A percentile compares a stretch with the other conserved stretches of the same genome.
phyloP scores from a whole-genome alignment of 2,888 invertebrate species.

The Eudasyphora cyanicolor region DNA sequence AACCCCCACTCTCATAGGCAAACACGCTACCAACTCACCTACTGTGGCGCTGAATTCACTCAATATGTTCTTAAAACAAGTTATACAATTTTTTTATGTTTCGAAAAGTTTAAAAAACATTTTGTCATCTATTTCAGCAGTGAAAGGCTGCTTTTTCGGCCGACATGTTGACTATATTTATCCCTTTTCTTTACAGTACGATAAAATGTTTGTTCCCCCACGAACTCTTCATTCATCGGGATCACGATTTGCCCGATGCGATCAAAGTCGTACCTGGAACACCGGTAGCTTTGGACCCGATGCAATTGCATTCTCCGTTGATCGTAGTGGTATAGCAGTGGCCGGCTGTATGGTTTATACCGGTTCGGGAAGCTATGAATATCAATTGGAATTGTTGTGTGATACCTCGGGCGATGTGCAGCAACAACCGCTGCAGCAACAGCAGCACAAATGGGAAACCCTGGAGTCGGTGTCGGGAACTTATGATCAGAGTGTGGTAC shows the following conservation, averaged over 20 bases:
- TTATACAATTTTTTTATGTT: no score
- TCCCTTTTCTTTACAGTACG: constrained; percentile 71
- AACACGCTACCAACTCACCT: no score
- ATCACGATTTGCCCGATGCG: constrained; percentile 93
- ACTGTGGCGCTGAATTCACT: no score
- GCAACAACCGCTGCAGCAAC: constrained; percentile 80
- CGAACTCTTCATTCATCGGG: constrained; percentile 92
- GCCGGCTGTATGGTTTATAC: constrained; percentile 95
- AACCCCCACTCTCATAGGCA: no score
- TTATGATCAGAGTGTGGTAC: constrained; percentile 91
- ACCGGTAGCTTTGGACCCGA: constrained; percentile 98
- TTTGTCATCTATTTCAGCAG: no score
- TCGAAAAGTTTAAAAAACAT: no score
- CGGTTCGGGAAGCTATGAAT: constrained; percentile 93
- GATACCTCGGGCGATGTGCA: constrained; percentile 84
- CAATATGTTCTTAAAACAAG: no score
- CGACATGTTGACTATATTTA: not conserved
- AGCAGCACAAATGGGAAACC: constrained; percentile 91
- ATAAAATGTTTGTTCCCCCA: constrained; percentile 81
- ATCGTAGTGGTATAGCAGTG: constrained; percentile 92
- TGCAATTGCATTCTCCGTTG: constrained; percentile 96
- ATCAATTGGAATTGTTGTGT: constrained; percentile 93
- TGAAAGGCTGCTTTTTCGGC: no score
- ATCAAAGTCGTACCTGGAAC: constrained; percentile 96
- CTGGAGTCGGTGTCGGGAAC: constrained; percentile 91